phyloP scores from a whole-genome alignment of 2,797 vertebrate genomes.

The Harpagifer antarcticus region DNA sequence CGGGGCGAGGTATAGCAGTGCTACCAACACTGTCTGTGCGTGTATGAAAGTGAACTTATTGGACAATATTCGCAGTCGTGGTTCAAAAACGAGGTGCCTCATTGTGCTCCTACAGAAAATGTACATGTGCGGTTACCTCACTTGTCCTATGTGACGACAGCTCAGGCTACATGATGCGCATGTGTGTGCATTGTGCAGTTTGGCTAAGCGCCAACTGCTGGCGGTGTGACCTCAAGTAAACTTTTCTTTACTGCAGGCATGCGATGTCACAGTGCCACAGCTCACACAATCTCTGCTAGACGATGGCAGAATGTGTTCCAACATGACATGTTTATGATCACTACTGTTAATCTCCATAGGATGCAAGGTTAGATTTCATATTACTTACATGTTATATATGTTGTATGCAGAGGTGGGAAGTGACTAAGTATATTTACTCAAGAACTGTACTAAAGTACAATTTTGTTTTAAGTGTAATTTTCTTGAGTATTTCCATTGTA shows the following conservation, averaged over 20 bases:
- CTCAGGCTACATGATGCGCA: slow-evolving; percentile 55
- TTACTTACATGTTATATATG: not conserved
- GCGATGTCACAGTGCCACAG: slow-evolving; percentile 5
- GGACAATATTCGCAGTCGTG: not conserved
- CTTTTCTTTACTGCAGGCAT: slow-evolving; percentile 64
- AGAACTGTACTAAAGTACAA: too few relatives aligned
- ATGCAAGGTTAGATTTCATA: not conserved
- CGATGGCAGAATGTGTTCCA: not conserved
- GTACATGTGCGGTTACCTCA: slow-evolving; percentile 72
- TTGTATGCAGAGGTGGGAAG: too few relatives aligned
- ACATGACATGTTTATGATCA: too few relatives aligned
- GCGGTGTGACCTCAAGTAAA: slow-evolving; percentile 66
- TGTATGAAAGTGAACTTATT: not conserved
- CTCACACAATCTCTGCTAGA: slow-evolving; percentile 12
- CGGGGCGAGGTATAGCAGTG: not conserved
- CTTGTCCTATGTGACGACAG: slow-evolving; percentile 69
- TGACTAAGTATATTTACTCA: too few relatives aligned
- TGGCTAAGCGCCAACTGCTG: slow-evolving; percentile 68
- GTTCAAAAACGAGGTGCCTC: not conserved
- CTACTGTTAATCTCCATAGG: too few relatives aligned
- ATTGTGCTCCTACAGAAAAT: slow-evolving; percentile 32
- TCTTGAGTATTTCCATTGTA: too few relatives aligned
- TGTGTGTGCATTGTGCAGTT: slow-evolving; percentile 52
- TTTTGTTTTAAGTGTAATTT: too few relatives aligned
- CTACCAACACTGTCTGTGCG: not conserved